These are phyloP conservation scores for Rhinoderma darwinii DNA, from an alignment of 2,113 vertebrate genomes.

Conservation along the genomic window DNA sequence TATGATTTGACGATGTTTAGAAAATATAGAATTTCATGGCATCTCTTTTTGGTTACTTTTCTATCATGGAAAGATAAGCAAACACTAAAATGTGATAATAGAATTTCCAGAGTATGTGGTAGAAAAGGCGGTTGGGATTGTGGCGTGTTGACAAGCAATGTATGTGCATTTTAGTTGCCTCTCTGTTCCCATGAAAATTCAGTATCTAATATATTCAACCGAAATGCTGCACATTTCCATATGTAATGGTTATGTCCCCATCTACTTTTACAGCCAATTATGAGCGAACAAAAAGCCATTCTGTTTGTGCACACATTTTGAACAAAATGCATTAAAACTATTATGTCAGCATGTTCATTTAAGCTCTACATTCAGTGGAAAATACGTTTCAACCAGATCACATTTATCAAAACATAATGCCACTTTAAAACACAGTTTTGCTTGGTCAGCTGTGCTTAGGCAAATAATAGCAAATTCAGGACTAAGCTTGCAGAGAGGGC, in stretches of 20 bases:
- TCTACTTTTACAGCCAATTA: conserved; percentile 89
- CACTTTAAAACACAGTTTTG: conserved; percentile 87
- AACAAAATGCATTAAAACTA: conserved; percentile 89
- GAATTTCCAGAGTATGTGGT: neutral
- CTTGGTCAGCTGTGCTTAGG: conserved; percentile 88
- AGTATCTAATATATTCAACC: conserved; percentile 84
- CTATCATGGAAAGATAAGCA: neutral
- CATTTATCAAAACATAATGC: conserved; percentile 92
- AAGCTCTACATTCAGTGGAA: conserved; percentile 86
- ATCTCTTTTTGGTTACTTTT: neutral
- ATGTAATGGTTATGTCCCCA: conserved; percentile 87
- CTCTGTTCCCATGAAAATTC: conserved; percentile 80
- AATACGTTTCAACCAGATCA: conserved; percentile 89
- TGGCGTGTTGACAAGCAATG: conserved; percentile 68
- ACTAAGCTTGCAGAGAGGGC: conserved; percentile 79
- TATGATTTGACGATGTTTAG: neutral
- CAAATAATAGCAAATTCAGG: conserved; percentile 87
- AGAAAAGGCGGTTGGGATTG: neutral
- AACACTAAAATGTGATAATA: neutral
- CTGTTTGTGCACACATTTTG: conserved; percentile 89
- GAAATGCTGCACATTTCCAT: conserved; percentile 86
- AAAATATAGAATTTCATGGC: neutral
- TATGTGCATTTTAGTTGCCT: conserved; percentile 79
- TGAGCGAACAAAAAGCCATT: conserved; percentile 88
- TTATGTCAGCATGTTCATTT: conserved; percentile 88